Conservation (phyloP, 1,140 invertebrate genomes). For the Yoshiicerus persimilis region DNA sequence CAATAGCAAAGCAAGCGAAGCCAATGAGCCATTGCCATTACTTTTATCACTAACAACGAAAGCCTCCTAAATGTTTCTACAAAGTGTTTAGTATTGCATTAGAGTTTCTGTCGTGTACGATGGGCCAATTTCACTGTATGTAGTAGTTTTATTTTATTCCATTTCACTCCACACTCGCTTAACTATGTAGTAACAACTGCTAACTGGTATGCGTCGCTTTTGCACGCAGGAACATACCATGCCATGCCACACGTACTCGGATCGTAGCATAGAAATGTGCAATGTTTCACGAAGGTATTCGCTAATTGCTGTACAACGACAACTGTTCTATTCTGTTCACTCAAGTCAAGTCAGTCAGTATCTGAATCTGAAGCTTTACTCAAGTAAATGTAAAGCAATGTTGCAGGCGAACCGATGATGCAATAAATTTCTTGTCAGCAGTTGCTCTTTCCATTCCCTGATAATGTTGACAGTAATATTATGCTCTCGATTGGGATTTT, state of each 20-base stretch:
- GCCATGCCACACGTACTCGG: background rate
- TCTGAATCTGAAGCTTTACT: background rate
- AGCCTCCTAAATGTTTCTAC: background rate
- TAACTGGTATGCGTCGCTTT: background rate
- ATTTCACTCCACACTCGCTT: background rate
- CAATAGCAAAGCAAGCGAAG: background rate
- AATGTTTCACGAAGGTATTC: conserved; percentile 19
- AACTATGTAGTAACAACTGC: background rate
- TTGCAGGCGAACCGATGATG: background rate
- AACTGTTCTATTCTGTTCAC: background rate
- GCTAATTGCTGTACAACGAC: background rate
- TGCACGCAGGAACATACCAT: background rate
- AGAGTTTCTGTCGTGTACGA: background rate
- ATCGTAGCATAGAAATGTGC: background rate
- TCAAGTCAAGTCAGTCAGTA: background rate
- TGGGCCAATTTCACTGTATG: background rate
- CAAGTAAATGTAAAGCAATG: background rate
- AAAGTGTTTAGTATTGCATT: conserved; percentile 7
- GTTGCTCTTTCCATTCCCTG: background rate
- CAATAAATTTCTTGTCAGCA: conserved; percentile 12
- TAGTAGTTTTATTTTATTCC: background rate
- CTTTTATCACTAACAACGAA: background rate
- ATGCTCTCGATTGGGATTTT: background rate
- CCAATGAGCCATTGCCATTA: background rate
- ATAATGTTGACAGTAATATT: conserved; percentile 7